Base-by-base conservation (phyloP, 1,140 invertebrate species). In the Zaprionus ornatus region DNA sequence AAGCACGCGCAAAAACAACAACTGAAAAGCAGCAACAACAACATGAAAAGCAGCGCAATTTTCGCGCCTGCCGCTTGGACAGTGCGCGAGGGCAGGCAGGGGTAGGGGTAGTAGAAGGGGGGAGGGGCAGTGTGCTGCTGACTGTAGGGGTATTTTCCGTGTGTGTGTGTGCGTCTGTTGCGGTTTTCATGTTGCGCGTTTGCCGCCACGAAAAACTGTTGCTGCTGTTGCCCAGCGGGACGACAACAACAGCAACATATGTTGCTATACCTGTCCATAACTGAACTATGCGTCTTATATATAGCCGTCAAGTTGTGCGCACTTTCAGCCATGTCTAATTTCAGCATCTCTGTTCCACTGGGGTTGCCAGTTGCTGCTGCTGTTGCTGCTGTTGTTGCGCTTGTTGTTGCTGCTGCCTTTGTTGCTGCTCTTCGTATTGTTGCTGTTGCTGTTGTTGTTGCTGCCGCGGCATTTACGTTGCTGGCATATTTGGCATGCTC, bases 401-500 rank as follows among this genome's bases (percentile, higher is more conserved):
- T 2, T 40, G 4, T 5, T 40, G 25, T n/a, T 40, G 37, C 0
- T 45, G n/a, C n/a, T 15, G 32, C 19, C 42, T n/a, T 17, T 35
- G 42, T n/a, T 54, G 25, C n/a, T n/a, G n/a, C n/a, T n/a, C n/a
- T n/a, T n/a, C n/a, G n/a, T n/a, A n/a, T n/a, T n/a, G n/a, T 52
- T 71, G 29, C 21, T 40, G 27, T 27, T 37, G 25, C 65, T 75
- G 19, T 57, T 72, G 55, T 12, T 32, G 29, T 17, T 40, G 21
- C 62, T 75, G 61, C 40, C 40, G 62, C 54, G 72, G 70, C 76
- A 69, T 72, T 74, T 74, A 59, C 21, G 59, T 61, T 63, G 68
- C 42, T 67, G 70, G 84, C 84, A 79, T 74, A 55, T 74, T 80
- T 83, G 80, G 77, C 80, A 83, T 87, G 75, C 82, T 83, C 57